Conservation (phyloP, 2,797 vertebrate species). For the Crocodylus rhombifer region DNA sequence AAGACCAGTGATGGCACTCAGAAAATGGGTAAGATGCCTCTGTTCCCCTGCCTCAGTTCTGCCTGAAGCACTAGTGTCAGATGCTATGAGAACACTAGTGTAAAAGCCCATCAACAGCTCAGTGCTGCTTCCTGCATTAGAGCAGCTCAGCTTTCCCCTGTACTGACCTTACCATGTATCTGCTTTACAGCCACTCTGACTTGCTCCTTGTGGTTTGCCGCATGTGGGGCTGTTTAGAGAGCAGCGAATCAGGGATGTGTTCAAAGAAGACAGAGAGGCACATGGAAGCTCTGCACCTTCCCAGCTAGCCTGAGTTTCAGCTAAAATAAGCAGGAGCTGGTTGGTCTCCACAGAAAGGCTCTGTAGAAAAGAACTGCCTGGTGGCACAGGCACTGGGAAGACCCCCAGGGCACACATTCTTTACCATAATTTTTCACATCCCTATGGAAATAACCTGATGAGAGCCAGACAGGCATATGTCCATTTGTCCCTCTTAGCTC, state of each 20-base stretch:
- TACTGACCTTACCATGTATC: neutral
- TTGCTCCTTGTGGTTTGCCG: conserved; percentile 9
- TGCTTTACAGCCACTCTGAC: neutral
- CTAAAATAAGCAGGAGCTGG: conserved; percentile 24
- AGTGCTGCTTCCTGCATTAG: neutral
- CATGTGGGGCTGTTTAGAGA: neutral
- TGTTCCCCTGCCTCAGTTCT: neutral
- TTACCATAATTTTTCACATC: neutral
- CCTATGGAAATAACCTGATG: neutral
- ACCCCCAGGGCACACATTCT: neutral
- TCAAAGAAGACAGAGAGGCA: neutral
- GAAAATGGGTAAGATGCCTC: neutral
- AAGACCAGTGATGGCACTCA: neutral
- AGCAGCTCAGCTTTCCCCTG: neutral
- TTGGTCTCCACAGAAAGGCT: conserved; percentile 21
- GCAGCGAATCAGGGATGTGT: neutral
- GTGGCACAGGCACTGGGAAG: neutral
- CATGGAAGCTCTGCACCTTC: conserved; percentile 2
- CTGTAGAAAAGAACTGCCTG: conserved; percentile 15
- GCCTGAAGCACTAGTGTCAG: neutral
- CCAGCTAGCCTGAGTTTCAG: conserved; percentile 4
- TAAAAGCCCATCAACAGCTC: neutral
- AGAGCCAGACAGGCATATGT: conserved; percentile 10
- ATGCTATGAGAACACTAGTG: neutral
- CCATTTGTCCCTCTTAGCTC: neutral